phyloP scores from a whole-genome alignment of 2,113 vertebrate species.

The Embiotoca jacksoni region DNA sequence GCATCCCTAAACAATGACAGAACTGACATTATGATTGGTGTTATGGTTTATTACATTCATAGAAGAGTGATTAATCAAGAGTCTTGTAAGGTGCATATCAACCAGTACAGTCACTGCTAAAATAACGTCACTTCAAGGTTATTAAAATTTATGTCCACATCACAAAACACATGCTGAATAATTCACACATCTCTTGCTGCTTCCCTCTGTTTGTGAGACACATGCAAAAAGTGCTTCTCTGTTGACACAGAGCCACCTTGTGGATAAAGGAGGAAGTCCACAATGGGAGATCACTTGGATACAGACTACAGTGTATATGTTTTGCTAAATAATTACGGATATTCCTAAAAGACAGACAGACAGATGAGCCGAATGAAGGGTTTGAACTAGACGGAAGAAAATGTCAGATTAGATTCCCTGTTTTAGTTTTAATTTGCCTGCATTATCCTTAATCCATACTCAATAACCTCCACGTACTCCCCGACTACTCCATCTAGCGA shows the following conservation, averaged over 20 bases:
- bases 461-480: neutral
- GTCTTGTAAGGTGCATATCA: slow-evolving; percentile 52
- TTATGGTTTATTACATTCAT: slow-evolving; percentile 72
- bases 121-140: slow-evolving; percentile 33
- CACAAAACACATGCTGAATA: slow-evolving; percentile 65
- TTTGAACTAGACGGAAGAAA: slow-evolving; percentile 4
- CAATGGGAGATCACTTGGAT: neutral
- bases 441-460: neutral
- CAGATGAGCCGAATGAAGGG: neutral
- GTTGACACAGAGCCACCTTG: slow-evolving; percentile 64
- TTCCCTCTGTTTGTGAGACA: neutral
- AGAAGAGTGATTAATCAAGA: slow-evolving; percentile 41
- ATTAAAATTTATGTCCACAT: slow-evolving; percentile 44
- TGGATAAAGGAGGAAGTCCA: slow-evolving; percentile 57
- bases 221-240: slow-evolving; percentile 2
- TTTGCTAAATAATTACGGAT: neutral
- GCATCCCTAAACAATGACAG: slow-evolving; percentile 9
- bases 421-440: slow-evolving; percentile 19
- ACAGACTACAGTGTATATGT: neutral
- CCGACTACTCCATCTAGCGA: slow-evolving; percentile 26
- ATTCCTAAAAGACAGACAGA: slow-evolving; percentile 9
- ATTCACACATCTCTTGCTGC: slow-evolving; percentile 44
- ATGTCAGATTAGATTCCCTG: slow-evolving; percentile 10
- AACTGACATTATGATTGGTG: slow-evolving; percentile 4
- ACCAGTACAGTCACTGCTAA: slow-evolving; percentile 26